Evolutionary conservation across 2,797 vertebrate genomes (phyloP).

Genomic region (Mallotus villosus): DNA sequence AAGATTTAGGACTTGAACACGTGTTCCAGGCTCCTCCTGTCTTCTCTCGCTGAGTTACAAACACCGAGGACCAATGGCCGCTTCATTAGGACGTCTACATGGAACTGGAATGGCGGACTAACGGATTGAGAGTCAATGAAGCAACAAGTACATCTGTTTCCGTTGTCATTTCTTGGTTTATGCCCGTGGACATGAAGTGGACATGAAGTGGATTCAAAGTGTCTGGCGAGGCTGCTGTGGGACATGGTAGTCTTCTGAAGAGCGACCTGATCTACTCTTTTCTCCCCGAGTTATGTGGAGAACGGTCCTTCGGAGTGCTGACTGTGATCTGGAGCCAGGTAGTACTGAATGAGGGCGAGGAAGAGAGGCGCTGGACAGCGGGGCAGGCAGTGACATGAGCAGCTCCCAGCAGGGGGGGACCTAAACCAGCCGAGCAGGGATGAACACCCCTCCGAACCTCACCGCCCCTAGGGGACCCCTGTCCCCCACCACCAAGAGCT

Average conservation of each 20-base stretch:
- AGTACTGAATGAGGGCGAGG: background rate
- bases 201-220: background rate
- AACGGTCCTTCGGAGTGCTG: background rate
- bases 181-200: background rate
- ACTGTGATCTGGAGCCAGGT: background rate
- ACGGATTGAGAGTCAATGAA: conserved; percentile 30
- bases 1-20: conserved; percentile 83
- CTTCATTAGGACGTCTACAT: background rate
- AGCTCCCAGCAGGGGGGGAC: conserved; percentile 53
- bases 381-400: conserved; percentile 29
- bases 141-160: background rate
- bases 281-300: background rate
- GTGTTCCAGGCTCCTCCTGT: conserved; percentile 55
- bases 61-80: conserved; percentile 10
- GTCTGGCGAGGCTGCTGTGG: background rate
- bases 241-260: background rate
- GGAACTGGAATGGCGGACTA: conserved; percentile 21
- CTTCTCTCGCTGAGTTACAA: conserved; percentile 17
- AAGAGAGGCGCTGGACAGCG: conserved; percentile 31
- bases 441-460: conserved; percentile 57
- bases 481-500: conserved; percentile 59
- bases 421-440: conserved; percentile 58
- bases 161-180: background rate
- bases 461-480: conserved; percentile 36
- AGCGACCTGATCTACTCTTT: background rate